Conservation (phyloP, 2,888 invertebrate genomes). For the Clunio marinus region DNA sequence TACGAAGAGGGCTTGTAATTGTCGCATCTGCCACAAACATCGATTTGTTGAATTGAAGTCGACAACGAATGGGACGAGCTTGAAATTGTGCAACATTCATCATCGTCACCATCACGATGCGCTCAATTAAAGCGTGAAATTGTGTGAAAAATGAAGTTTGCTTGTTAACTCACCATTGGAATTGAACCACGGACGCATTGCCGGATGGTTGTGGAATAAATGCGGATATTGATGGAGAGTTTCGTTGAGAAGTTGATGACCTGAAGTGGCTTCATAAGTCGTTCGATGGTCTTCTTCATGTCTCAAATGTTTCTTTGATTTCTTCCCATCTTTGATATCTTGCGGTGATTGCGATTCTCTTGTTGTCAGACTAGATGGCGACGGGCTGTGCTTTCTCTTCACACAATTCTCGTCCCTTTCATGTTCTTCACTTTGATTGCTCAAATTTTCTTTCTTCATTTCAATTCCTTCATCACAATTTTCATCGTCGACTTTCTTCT, state of each 20-base stretch:
- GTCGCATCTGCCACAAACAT: background rate
- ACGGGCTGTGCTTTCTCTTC: conserved; percentile 1
- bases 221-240: conserved; percentile 36
- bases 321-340: conserved; percentile 1
- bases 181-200: conserved; percentile 35
- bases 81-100: conserved; percentile 21
- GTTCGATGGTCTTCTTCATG: background rate
- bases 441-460: conserved; percentile 15
- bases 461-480: background rate
- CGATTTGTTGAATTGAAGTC: background rate
- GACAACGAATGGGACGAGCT: background rate
- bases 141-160: background rate
- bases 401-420: background rate
- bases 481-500: background rate
- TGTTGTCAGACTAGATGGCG: background rate
- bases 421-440: conserved; percentile 10
- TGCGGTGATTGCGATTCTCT: background rate
- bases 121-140: conserved; percentile 16
- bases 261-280: background rate
- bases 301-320: conserved; percentile 6
- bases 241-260: conserved; percentile 2
- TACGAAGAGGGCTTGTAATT: background rate
- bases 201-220: conserved; percentile 34
- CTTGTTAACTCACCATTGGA: conserved; percentile 19
- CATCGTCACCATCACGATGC: conserved; percentile 3